Conservation (phyloP, 2,113 vertebrate genomes). For the Elephantulus edwardii region DNA sequence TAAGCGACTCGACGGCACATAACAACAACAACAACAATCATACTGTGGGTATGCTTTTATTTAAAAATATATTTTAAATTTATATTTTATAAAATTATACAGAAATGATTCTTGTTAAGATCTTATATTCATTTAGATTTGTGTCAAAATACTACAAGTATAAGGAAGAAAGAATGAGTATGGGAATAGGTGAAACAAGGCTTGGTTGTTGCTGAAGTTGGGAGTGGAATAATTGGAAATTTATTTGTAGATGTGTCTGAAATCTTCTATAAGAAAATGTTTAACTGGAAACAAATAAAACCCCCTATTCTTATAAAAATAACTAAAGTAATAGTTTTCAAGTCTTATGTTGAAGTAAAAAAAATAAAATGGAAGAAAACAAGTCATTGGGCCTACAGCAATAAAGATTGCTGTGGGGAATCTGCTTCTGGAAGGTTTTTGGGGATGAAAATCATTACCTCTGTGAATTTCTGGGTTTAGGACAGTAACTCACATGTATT, state of each 20-base stretch:
- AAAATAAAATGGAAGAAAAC: background rate
- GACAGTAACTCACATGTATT: background rate
- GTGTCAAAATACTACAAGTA: background rate
- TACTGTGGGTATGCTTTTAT: background rate
- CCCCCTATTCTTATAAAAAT: background rate
- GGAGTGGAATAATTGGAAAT: accelerated
- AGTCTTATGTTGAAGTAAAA: background rate
- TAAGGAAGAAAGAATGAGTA: background rate
- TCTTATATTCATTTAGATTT: background rate
- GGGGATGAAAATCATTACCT: accelerated
- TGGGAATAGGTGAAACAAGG: background rate
- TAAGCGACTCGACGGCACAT: too few relatives aligned
- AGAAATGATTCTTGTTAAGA: background rate
- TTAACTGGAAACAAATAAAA: background rate
- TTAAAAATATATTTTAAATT: background rate
- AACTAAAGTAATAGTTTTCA: background rate
- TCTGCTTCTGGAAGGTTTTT: accelerated
- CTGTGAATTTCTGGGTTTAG: background rate
- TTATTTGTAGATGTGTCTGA: background rate
- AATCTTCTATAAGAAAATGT: background rate
- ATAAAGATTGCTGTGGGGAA: accelerated
- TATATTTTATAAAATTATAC: background rate
- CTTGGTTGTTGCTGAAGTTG: accelerated
- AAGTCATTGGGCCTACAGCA: background rate
- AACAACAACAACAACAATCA: too few relatives aligned